A percentile compares a stretch with the other conserved stretches of the same genome.
Evolutionary conservation across 2,888 invertebrate genomes (phyloP).

Genomic region (Pomacea canaliculata): DNA sequence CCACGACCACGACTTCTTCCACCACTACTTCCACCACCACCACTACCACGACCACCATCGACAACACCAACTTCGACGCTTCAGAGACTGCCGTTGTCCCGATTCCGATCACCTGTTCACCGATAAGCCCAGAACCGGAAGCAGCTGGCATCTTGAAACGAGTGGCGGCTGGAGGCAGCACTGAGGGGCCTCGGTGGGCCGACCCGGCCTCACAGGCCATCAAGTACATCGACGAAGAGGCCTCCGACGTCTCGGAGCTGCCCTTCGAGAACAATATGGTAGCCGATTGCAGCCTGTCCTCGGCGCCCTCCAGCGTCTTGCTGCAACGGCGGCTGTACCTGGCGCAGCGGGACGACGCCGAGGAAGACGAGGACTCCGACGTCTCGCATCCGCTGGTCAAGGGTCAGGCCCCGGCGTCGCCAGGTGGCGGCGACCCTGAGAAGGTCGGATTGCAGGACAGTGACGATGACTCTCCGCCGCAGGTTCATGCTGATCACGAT

Average conservation of each 20-base stretch:
- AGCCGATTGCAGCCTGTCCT: slow-evolving; percentile 50
- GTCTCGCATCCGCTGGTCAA: not conserved
- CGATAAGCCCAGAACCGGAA: slow-evolving; percentile 28
- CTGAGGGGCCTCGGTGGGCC: slow-evolving; percentile 60
- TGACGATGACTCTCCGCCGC: not conserved
- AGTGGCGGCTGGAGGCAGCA: slow-evolving; percentile 4
- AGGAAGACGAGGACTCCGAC: slow-evolving; percentile 8
- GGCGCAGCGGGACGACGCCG: slow-evolving; percentile 36
- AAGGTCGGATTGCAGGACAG: not conserved
- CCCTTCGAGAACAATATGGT: slow-evolving; percentile 43
- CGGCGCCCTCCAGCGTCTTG: slow-evolving; percentile 31
- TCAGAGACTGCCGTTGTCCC: not conserved
- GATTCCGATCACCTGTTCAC: slow-evolving; percentile 3
- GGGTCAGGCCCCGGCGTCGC: not conserved
- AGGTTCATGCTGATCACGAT: not conserved
- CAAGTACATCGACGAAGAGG: slow-evolving; percentile 78
- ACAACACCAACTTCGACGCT: not conserved
- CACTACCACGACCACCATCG: not conserved
- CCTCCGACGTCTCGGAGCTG: slow-evolving; percentile 36
- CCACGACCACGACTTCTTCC: not conserved
- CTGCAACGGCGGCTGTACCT: slow-evolving; percentile 38
- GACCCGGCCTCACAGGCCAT: slow-evolving; percentile 67
- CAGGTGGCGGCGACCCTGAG: not conserved
- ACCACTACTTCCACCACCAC: not conserved
- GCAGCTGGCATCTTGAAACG: slow-evolving; percentile 27